Evolutionary conservation across 2,888 invertebrate genomes (phyloP).

Genomic region (Ornithoptera alexandrae): DNA sequence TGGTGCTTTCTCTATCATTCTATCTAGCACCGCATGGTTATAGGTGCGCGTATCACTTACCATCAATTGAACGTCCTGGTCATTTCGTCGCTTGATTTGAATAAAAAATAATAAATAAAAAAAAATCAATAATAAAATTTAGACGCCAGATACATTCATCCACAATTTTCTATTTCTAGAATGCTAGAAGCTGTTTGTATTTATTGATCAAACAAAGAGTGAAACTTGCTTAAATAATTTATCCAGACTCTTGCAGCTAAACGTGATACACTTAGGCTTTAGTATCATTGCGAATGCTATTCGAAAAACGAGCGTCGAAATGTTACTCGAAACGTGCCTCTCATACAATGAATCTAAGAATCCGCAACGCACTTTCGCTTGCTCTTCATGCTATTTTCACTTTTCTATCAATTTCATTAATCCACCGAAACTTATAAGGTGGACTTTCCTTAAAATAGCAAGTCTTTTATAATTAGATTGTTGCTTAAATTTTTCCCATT

Average conservation of each 20-base stretch:
- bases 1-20: no score
- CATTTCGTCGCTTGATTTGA: no score
- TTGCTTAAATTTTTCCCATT: background rate
- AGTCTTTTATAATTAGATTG: background rate
- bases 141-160: background rate
- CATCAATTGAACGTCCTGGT: no score
- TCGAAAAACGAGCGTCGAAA: conserved; percentile 53
- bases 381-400: conserved; percentile 72
- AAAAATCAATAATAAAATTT: background rate
- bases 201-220: conserved; percentile 18
- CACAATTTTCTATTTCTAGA: conserved; percentile 8
- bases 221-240: conserved; percentile 32
- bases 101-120: no score
- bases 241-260: conserved; percentile 42
- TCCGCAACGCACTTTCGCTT: conserved; percentile 69
- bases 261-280: conserved; percentile 36
- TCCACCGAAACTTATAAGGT: conserved; percentile 20
- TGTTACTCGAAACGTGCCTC: conserved; percentile 63
- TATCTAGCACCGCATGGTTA: no score
- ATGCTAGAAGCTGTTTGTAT: conserved; percentile 15
- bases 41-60: no score
- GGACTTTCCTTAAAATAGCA: background rate
- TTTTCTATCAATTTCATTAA: conserved; percentile 56
- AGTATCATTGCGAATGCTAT: conserved; percentile 33
- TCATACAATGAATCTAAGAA: conserved; percentile 65